Evolutionary conservation across 1,140 invertebrate species (phyloP), one percentile per base, ranked within the genome.

Genomic region (Atta texana): DNA sequence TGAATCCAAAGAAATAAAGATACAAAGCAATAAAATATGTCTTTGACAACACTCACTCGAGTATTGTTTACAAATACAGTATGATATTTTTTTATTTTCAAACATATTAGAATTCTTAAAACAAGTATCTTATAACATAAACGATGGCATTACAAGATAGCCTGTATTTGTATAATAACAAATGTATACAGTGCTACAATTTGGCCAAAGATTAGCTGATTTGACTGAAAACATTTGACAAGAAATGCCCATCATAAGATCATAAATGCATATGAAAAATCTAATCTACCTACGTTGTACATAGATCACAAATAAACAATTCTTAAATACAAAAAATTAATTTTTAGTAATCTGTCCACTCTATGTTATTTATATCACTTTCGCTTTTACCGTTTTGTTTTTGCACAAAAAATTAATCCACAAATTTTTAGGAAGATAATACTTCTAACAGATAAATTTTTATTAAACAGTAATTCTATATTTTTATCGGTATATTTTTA

Each of bases 131-230:
- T 66, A 49, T 31, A 91, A 75, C 53, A 75, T 89, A 59, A 24
- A 80, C 82, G 87, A 89, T 94, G 91, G 91, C 90, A 92, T 86
- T 87, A 92, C 93, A 94, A 95, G 93, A 92, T 93, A 94, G 92
- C 92, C 92, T 89, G 87, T 78, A 92, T 88, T 92, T 90, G 72
- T 87, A 92, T 82, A 90, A 87, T 86, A 92, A 94, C 93, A 94
- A 94, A 94, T 94, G 93, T 92, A 94, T 92, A 93, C 93, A 94
- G 92, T 90, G 93, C 93, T 94, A 94, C 92, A 92, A 89, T 88
- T 84, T 88, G 86, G 82, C 68, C 74, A 68, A 59, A 91, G 88
- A 71, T 86, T 89, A 88, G 77, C 86, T 78, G 51, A 90, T 85
- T 77, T 87, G 86, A 87, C 87, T 88, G 84, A 92, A 90, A 93